Evolutionary conservation across 1,140 invertebrate genomes (phyloP).

Genomic region (Pogonus chalceus): DNA sequence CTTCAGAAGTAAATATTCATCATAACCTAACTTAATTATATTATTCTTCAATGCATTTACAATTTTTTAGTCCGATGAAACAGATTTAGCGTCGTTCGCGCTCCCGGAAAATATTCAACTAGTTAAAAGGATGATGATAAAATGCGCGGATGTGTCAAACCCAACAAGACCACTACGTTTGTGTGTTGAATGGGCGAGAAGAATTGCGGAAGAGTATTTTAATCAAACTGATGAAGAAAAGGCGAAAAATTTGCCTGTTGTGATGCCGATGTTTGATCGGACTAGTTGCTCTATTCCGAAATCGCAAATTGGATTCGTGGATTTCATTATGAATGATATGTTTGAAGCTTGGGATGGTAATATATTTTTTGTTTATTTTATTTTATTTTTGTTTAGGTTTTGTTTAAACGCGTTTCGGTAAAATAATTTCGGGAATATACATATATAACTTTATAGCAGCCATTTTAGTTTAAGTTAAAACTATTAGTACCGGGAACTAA

Average conservation of each 20-base stretch:
- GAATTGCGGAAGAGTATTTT: conserved; percentile 89
- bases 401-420: too few species aligned
- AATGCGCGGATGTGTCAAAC: conserved; percentile 94
- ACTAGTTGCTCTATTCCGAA: conserved; percentile 88
- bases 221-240: conserved; percentile 91
- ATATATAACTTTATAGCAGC: too few species aligned
- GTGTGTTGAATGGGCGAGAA: conserved; percentile 84
- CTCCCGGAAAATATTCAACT: conserved; percentile 70
- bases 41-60: neutral
- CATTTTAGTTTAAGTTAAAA: too few species aligned
- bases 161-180: conserved; percentile 72
- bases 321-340: conserved; percentile 95
- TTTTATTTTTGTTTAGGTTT: too few species aligned
- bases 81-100: conserved; percentile 31
- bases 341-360: conserved; percentile 93
- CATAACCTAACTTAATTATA: neutral
- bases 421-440: too few species aligned
- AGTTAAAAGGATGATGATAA: conserved; percentile 91
- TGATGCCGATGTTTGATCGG: conserved; percentile 95
- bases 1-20: neutral
- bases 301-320: conserved; percentile 92
- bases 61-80: neutral
- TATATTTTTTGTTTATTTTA: conserved; percentile 15
- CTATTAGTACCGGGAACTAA: too few species aligned
- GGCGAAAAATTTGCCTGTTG: conserved; percentile 68